A percentile compares a stretch with the other conserved stretches of the same genome.
Evolutionary conservation across 23 tunicate genomes (phyloP).

Genomic region (Phallusia fumigata): DNA sequence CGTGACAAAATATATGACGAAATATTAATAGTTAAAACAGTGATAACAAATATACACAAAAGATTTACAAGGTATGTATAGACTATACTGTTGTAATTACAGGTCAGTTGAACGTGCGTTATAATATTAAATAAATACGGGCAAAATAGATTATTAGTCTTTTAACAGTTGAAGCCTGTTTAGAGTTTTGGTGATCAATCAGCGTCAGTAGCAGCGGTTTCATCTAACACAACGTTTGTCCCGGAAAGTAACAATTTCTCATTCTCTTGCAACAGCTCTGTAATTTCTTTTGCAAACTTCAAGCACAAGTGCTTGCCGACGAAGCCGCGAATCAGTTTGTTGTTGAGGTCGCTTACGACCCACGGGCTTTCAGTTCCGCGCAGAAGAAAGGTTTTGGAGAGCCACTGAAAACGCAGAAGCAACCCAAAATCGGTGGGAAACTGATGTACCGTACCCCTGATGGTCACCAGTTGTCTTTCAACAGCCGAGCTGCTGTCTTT

Average conservation of each 20-base stretch:
- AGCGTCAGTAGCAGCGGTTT: neutral
- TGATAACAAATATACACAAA: too few relatives aligned
- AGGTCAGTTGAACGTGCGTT: too few relatives aligned
- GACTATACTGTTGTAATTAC: too few relatives aligned
- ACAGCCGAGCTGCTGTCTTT: conserved; percentile 16
- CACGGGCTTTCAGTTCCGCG: conserved; percentile 17
- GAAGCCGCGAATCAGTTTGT: conserved; percentile 6
- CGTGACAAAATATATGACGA: too few relatives aligned
- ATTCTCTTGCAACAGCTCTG: conserved; percentile 9
- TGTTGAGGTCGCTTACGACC: conserved; percentile 18
- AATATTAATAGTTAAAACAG: too few relatives aligned
- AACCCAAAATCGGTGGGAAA: conserved; percentile 23
- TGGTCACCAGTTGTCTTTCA: conserved; percentile 33
- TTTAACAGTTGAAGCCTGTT: too few relatives aligned
- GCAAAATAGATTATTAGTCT: too few relatives aligned
- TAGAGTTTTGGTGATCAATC: too few relatives aligned
- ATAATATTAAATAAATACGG: too few relatives aligned
- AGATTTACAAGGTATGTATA: too few relatives aligned
- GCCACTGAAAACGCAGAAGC: conserved; percentile 16
- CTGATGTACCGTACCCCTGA: conserved; percentile 29
- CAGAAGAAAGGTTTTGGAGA: conserved; percentile 11
- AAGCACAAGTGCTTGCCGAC: conserved; percentile 32
- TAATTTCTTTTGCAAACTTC: conserved; percentile 7
- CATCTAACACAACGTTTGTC: conserved; percentile 25
- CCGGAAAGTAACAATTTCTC: conserved; percentile 3